Conservation (phyloP, 2,888 invertebrate species). For the Heliconius ethilla region DNA sequence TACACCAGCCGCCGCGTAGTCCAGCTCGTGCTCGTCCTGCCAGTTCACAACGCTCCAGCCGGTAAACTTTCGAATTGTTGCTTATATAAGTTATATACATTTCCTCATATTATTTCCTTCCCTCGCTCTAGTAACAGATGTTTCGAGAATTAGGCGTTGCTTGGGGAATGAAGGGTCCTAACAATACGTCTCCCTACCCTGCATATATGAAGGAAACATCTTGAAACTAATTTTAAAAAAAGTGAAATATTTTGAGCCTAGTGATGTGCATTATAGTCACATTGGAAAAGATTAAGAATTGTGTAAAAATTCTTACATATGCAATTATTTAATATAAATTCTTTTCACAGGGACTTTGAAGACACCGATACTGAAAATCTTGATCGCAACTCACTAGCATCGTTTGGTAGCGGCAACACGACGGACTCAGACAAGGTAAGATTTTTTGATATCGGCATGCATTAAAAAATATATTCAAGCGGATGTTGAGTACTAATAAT, state of each 20-base stretch:
- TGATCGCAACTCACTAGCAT: constrained; percentile 93
- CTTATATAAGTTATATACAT: background rate
- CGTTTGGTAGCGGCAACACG: constrained; percentile 96
- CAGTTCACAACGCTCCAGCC: constrained; percentile 89
- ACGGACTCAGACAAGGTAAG: constrained; percentile 96
- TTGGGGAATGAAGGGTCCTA: background rate
- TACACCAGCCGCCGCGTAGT: constrained; percentile 90
- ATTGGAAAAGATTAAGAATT: too few relatives aligned
- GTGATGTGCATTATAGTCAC: background rate
- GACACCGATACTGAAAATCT: constrained; percentile 93
- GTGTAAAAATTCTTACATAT: background rate
- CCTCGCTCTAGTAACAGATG: background rate
- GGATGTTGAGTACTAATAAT: too few relatives aligned
- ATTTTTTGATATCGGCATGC: background rate
- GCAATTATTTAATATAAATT: background rate
- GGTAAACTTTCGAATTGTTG: constrained; percentile 68
- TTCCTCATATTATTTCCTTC: background rate
- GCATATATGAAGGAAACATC: background rate
- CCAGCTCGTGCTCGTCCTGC: constrained; percentile 87
- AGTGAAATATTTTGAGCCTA: background rate
- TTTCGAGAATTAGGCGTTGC: background rate
- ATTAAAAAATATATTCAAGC: background rate
- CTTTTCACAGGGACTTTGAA: constrained; percentile 88
- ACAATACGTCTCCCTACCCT: background rate
- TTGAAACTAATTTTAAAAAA: background rate